Base-by-base conservation (phyloP, 1,140 invertebrate genomes). In the Drosophila virilis region DNA sequence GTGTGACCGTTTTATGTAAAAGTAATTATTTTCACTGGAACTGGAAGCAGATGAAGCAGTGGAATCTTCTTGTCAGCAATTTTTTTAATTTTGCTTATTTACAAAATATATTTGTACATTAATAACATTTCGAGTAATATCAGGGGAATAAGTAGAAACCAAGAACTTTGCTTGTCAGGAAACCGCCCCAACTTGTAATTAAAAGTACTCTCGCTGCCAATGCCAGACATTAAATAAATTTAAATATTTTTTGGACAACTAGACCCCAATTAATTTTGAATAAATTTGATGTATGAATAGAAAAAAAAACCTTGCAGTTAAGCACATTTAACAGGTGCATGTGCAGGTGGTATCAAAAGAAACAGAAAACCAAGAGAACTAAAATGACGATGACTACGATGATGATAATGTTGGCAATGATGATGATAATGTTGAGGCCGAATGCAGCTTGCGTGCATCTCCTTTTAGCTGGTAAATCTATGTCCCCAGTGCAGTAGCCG, bases 361-460 rank as follows among this genome's bases (percentile, higher is more conserved):
- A 65, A 37, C 43, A 64, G 37, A 28, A 50, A 50, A 28, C 10
- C 37, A 33, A 8, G 15, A 17, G 4, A 37, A 40, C 13, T 2
- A 37, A 17, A 57, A 60, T 22, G 52, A 54, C 55, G 13, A 60
- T 38, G 48, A 58, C 43, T 42, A 67, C 59, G 51, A 65, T 67
- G 68, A 77, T 66, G 75, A 78, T 75, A 58, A 45, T 51, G 55
- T 54, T 57, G 76, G 65, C 64, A 59, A 65, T 40, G 37, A 17
- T 65, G 72, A 79, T 43, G 50, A 69, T 69, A 40, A 51, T 52
- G 48, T 28, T 58, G 50, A 52, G 15, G 13, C 17, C 43, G 38
- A 65, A 66, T 69, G 79, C 71, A 75, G 72, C 66, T 83, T 83
- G 80, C 76, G 80, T 83, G 80, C 74, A 74, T 45, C 61, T 78